phyloP scores from a whole-genome alignment of 2,888 invertebrate species.

The Orthosia cruda region DNA sequence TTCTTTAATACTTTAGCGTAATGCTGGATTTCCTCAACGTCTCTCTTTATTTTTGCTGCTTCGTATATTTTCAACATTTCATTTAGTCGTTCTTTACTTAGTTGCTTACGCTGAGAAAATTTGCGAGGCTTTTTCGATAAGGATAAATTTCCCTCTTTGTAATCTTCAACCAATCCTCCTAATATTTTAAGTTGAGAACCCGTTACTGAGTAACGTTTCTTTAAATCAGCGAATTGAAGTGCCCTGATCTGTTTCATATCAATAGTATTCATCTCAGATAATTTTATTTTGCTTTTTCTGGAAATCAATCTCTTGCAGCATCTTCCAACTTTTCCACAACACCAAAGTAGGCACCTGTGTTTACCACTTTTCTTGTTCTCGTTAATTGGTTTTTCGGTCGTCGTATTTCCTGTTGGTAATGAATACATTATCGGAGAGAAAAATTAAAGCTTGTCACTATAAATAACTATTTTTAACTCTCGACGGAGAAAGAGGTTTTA shows the following conservation, averaged over 20 bases:
- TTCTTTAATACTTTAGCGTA: constrained; percentile 28
- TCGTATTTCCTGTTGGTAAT: constrained; percentile 62
- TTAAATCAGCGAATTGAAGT: constrained; percentile 27
- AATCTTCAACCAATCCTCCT: constrained; percentile 29
- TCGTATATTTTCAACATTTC: constrained; percentile 33
- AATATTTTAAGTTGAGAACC: constrained; percentile 22
- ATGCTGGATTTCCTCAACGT: constrained; percentile 18
- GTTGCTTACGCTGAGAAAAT: neutral
- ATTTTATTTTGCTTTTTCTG: constrained; percentile 33
- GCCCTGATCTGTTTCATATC: constrained; percentile 25
- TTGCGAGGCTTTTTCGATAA: constrained; percentile 17
- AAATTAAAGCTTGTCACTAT: neutral
- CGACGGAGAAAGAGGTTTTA: no score
- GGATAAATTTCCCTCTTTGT: constrained; percentile 22
- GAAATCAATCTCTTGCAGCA: constrained; percentile 63
- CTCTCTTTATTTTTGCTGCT: constrained; percentile 36
- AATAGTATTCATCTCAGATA: constrained; percentile 17
- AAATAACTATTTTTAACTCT: neutral
- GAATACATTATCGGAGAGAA: constrained; percentile 30
- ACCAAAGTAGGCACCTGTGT: constrained; percentile 61
- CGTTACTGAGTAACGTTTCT: constrained; percentile 33
- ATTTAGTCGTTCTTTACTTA: constrained; percentile 24
- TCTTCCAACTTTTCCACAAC: constrained; percentile 67
- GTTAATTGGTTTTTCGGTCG: constrained; percentile 51
- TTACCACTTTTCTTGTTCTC: constrained; percentile 57